Conservation (phyloP, 1,140 invertebrate species). For the Phymastichus coffea region DNA sequence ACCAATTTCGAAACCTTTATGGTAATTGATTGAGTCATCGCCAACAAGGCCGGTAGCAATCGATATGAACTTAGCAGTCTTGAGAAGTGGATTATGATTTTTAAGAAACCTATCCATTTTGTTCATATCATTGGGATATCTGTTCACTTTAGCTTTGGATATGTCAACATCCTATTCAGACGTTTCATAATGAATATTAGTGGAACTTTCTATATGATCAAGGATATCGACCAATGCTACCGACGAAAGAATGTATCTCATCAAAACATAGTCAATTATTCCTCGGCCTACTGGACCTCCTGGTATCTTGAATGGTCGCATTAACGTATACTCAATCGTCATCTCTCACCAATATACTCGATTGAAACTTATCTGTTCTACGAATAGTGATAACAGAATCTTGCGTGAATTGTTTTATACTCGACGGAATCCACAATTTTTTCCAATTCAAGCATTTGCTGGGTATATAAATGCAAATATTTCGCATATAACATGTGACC, state of each 20-base stretch:
- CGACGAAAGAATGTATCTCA: constrained; percentile 22
- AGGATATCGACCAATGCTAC: too few species aligned
- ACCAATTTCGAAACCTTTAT: too few species aligned
- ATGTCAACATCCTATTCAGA: too few species aligned
- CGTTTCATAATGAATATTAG: too few species aligned
- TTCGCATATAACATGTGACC: constrained; percentile 45
- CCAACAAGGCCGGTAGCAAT: too few species aligned
- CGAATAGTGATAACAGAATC: constrained; percentile 36
- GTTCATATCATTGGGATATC: too few species aligned
- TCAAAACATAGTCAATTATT: constrained; percentile 21
- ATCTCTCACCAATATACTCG: constrained; percentile 47
- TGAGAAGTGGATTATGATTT: too few species aligned
- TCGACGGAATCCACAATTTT: constrained; percentile 35
- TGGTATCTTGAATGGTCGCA: constrained; percentile 41
- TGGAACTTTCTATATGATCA: too few species aligned
- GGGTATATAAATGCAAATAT: constrained; percentile 44
- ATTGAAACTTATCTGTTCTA: constrained; percentile 44
- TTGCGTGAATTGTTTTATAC: constrained; percentile 39
- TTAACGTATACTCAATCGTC: constrained; percentile 44
- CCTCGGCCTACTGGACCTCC: constrained; percentile 26
- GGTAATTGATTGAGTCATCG: too few species aligned
- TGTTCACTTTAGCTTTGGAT: too few species aligned
- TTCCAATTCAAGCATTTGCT: constrained; percentile 40
- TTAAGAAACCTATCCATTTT: too few species aligned
- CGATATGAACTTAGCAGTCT: too few species aligned